Base-by-base conservation (phyloP, 1,140 invertebrate genomes). In the Wasmannia auropunctata region DNA sequence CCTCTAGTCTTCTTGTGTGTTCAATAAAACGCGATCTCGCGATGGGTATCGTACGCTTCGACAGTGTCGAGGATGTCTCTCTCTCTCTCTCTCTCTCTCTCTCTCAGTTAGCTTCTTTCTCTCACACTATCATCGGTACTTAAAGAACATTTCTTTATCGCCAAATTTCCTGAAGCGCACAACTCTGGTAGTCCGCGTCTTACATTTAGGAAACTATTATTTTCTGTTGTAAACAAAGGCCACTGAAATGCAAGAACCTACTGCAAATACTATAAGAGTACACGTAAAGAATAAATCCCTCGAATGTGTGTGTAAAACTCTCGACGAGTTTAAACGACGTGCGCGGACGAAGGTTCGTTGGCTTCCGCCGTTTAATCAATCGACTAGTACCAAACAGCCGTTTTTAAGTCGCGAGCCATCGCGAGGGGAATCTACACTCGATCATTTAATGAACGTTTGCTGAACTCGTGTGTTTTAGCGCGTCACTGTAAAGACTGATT, bases 211-310 rank as follows among this genome's bases (percentile, higher is more conserved):
- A 86, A 93, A 91, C 79, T 56, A 40, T 25, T 70, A 62, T 80
- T 28, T 14, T 86, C 25, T 46, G 14, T 67, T 88, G 54, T 88
- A 94, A 93, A 93, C 87, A 91, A 94, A 93, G 93, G 93, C 92
- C 93, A 93, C 90, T 92, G 79, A 92, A 67, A 92, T 91, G 90
- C 87, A 91, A 67, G 81, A 92, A 91, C 85, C 85, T 93, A 92
- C 90, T 90, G 86, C 86, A 90, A 89, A n/a, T 62, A 58, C 25
- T 37, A 43, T 46, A 83, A 65, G 22, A 60, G 6, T 51, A 58
- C n/a, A 51, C 54, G 31, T 58, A 65, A 65, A 51, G 54, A 87
- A 86, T 56, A 86, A 74, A 75, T 67, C 31, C 28, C 49, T 67
- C 25, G 10, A n/a, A 46, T 46, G 60, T 10, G 10, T 5, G n/a